These are phyloP conservation scores for Drosophila busckii DNA, from an alignment of 1,140 invertebrate genomes.

Conservation along the genomic window DNA sequence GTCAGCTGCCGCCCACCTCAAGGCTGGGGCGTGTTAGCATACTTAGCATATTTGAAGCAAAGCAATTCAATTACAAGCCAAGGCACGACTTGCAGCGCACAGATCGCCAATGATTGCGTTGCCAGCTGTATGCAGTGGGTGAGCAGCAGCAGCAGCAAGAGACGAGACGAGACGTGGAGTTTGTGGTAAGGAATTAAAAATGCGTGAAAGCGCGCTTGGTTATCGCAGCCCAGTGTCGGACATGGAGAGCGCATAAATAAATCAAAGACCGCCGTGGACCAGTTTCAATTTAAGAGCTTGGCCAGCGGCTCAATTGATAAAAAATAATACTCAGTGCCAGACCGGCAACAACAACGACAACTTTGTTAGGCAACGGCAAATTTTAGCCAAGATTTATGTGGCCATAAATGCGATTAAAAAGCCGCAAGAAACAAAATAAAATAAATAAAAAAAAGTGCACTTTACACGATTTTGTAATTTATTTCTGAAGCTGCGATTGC, in stretches of 20 bases:
- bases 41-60: conserved; percentile 60
- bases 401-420: conserved; percentile 72
- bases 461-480: conserved; percentile 75
- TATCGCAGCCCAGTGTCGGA: conserved; percentile 33
- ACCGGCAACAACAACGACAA: conserved; percentile 31
- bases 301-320: conserved; percentile 61
- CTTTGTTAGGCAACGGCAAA: conserved; percentile 69
- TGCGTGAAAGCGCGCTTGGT: conserved; percentile 61
- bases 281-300: conserved; percentile 48
- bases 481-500: conserved; percentile 73
- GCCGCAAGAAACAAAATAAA: conserved; percentile 55
- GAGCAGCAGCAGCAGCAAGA: not conserved
- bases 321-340: conserved; percentile 16
- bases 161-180: not conserved
- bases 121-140: conserved; percentile 3
- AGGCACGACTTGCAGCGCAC: conserved; percentile 36
- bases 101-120: conserved; percentile 13
- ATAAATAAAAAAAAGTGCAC: conserved; percentile 37
- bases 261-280: conserved; percentile 59
- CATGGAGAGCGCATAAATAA: conserved; percentile 51
- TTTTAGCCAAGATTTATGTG: conserved; percentile 72
- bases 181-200: conserved; percentile 50
- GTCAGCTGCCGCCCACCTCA: conserved; percentile 22
- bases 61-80: conserved; percentile 57
- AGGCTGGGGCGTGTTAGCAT: conserved; percentile 37